phyloP scores from a whole-genome alignment of 2,888 invertebrate species.

The Buathra laborator region DNA sequence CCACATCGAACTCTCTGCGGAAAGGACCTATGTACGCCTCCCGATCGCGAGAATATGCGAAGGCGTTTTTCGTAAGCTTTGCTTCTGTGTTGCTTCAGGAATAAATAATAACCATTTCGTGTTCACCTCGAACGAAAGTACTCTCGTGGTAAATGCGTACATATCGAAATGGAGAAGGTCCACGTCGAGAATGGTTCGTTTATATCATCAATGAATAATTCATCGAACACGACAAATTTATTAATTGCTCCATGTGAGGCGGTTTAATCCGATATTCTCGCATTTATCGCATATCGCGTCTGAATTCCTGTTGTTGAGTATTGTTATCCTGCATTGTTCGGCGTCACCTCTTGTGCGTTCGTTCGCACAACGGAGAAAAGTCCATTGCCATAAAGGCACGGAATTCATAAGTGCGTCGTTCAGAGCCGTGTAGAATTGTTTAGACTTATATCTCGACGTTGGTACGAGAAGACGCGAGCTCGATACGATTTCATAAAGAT shows the following conservation, averaged over 20 bases:
- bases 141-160: not conserved
- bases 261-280: constrained; percentile 71
- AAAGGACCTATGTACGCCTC: not conserved
- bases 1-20: constrained; percentile 28
- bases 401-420: not conserved
- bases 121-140: not conserved
- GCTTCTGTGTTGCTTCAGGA: not conserved
- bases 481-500: constrained; percentile 42
- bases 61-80: constrained; percentile 5
- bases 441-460: constrained; percentile 7
- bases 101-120: not conserved
- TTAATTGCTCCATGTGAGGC: constrained; percentile 75
- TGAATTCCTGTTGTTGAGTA: constrained; percentile 42
- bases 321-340: constrained; percentile 74
- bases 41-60: constrained; percentile 20
- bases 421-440: not conserved
- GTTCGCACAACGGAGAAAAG: not conserved
- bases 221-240: constrained; percentile 73
- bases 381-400: constrained; percentile 22
- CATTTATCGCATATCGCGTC: constrained; percentile 72
- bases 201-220: constrained; percentile 7
- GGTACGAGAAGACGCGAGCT: constrained; percentile 23
- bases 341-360: constrained; percentile 58
- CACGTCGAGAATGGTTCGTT: not conserved
- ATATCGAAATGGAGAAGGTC: too few relatives aligned